phyloP scores from a whole-genome alignment of 2,888 invertebrate genomes.

The Leptura quadrifasciata region DNA sequence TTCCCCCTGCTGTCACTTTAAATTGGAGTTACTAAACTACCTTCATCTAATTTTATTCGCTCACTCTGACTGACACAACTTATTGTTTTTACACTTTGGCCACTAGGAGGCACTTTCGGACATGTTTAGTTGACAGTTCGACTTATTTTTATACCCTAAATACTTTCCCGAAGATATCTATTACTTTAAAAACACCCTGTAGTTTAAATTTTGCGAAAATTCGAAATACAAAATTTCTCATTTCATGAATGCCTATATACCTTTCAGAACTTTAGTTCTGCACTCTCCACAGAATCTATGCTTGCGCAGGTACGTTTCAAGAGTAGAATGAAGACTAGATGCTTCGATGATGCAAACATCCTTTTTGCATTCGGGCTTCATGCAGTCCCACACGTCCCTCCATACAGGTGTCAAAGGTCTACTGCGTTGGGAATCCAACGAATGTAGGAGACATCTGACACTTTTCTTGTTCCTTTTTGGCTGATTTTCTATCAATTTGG shows the following conservation, averaged over 20 bases:
- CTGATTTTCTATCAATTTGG: constrained; percentile 86
- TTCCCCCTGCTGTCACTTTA: too few relatives aligned
- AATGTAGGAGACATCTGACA: constrained; percentile 91
- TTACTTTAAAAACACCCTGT: too few relatives aligned
- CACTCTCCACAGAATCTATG: constrained; percentile 96
- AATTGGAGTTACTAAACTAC: too few relatives aligned
- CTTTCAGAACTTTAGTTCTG: constrained; percentile 87
- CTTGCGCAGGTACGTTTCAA: constrained; percentile 93
- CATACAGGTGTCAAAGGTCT: constrained; percentile 84
- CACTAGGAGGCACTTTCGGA: too few relatives aligned
- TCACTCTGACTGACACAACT: too few relatives aligned
- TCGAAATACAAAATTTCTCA: too few relatives aligned
- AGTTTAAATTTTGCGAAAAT: too few relatives aligned
- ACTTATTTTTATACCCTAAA: too few relatives aligned
- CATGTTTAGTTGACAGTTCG: too few relatives aligned
- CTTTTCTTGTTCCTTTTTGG: constrained; percentile 91
- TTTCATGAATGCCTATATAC: constrained; percentile 53
- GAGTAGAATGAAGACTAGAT: constrained; percentile 87
- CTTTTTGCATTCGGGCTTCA: constrained; percentile 86
- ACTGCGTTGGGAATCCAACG: constrained; percentile 89
- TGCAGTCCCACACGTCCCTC: constrained; percentile 90
- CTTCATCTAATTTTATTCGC: too few relatives aligned
- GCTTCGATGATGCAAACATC: constrained; percentile 93
- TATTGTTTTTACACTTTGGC: too few relatives aligned
- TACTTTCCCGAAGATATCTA: too few relatives aligned